These are phyloP conservation scores for Meles meles DNA, from an alignment of 2,113 vertebrate species.

Conservation along the genomic window DNA sequence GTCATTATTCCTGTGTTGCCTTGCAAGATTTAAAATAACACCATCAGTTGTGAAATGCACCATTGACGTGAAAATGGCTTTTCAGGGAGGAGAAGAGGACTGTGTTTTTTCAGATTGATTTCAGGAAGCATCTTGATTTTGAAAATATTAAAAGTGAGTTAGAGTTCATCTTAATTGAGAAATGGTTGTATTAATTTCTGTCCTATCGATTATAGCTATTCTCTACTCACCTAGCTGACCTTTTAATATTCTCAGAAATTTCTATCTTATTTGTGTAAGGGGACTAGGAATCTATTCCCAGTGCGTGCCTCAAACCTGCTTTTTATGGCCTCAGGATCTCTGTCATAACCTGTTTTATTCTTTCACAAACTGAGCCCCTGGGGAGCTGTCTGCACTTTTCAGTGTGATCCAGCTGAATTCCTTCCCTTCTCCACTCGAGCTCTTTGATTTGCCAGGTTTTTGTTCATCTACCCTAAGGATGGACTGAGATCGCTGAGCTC, in stretches of 20 bases:
- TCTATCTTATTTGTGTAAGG: slow-evolving; percentile 61
- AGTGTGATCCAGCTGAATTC: slow-evolving; percentile 83
- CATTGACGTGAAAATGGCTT: slow-evolving; percentile 4
- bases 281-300: slow-evolving; percentile 53
- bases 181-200: slow-evolving; percentile 35
- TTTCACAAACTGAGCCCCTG: slow-evolving; percentile 82
- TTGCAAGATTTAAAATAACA: slow-evolving; percentile 40
- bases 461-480: slow-evolving; percentile 83
- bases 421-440: slow-evolving; percentile 75
- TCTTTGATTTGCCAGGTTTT: slow-evolving; percentile 82
- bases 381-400: slow-evolving; percentile 83
- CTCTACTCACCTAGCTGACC: slow-evolving; percentile 38
- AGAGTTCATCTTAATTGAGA: slow-evolving; percentile 39
- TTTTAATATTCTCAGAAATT: slow-evolving; percentile 68
- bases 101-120: slow-evolving; percentile 30
- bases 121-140: slow-evolving; percentile 43
- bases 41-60: background rate
- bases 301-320: slow-evolving; percentile 59
- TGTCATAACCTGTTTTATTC: slow-evolving; percentile 75
- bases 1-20: slow-evolving; percentile 13
- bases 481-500: slow-evolving; percentile 81
- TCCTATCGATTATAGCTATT: background rate
- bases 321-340: slow-evolving; percentile 73
- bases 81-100: background rate
- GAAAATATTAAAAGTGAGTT: background rate